These are phyloP conservation scores for Pluvialis apricaria DNA, from an alignment of 2,113 vertebrate species.

Conservation along the genomic window DNA sequence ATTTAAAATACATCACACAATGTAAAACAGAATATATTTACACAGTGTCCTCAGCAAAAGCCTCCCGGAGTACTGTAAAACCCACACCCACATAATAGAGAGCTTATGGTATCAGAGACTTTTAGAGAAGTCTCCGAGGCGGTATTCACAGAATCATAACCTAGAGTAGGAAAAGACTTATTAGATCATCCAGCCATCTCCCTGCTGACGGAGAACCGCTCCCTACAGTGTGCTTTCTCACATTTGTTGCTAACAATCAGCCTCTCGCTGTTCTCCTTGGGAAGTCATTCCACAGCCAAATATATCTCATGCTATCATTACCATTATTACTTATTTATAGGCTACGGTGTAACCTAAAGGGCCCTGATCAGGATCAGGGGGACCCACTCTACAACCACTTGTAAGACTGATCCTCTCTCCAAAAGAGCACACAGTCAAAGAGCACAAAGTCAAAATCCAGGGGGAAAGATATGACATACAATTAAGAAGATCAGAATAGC, in stretches of 20 bases:
- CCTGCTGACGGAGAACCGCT: background rate
- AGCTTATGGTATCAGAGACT: conserved; percentile 50
- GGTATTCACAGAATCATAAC: conserved; percentile 48
- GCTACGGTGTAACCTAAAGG: background rate
- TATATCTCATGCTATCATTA: conserved; percentile 13
- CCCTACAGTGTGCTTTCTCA: conserved; percentile 29
- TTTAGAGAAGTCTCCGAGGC: conserved; percentile 7
- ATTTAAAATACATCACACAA: conserved; percentile 58
- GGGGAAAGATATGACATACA: background rate
- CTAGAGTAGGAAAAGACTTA: conserved; percentile 51
- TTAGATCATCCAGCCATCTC: conserved; percentile 37
- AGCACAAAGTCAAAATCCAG: background rate
- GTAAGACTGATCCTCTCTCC: background rate
- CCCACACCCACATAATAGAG: conserved; percentile 25
- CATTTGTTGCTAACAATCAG: conserved; percentile 34
- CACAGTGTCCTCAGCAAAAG: conserved; percentile 37
- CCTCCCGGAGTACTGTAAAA: conserved; percentile 35
- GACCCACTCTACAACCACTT: background rate
- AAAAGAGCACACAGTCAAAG: background rate
- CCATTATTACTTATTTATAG: conserved; percentile 52
- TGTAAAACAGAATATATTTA: conserved; percentile 57
- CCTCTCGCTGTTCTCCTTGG: background rate
- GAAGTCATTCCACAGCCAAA: conserved; percentile 41
- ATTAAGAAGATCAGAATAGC: background rate
- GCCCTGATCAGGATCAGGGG: background rate